phyloP scores from a whole-genome alignment of 2,888 invertebrate species.

The Blastobasis adustella region DNA sequence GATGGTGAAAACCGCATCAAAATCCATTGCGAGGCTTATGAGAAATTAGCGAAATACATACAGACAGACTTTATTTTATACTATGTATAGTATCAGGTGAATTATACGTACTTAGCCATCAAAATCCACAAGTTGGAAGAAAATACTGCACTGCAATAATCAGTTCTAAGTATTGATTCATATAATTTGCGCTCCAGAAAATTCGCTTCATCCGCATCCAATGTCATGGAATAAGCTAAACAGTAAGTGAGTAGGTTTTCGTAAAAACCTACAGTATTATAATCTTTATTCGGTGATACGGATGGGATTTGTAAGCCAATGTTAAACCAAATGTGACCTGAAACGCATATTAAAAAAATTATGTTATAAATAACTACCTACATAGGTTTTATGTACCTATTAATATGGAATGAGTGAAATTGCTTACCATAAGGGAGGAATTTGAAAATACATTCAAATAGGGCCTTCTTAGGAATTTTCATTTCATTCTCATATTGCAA shows the following conservation, averaged over 20 bases:
- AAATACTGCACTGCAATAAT: conserved; percentile 43
- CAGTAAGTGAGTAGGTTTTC: conserved; percentile 38
- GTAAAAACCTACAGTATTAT: conserved; percentile 28
- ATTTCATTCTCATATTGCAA: conserved; percentile 18
- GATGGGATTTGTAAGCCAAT: conserved; percentile 28
- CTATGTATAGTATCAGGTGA: no score
- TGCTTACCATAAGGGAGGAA: conserved; percentile 45
- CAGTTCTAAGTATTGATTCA: conserved; percentile 36
- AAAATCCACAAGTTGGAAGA: conserved; percentile 48
- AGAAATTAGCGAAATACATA: no score
- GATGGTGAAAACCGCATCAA: no score
- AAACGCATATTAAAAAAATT: conserved; percentile 12
- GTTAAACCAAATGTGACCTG: conserved; percentile 47
- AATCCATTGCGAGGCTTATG: no score
- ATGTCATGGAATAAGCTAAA: conserved; percentile 26
- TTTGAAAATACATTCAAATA: conserved; percentile 32
- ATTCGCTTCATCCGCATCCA: conserved; percentile 31
- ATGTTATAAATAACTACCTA: no score
- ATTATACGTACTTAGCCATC: conserved; percentile 37
- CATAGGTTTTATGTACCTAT: no score
- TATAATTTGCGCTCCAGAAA: conserved; percentile 36
- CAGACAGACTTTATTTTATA: no score
- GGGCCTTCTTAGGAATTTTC: conserved; percentile 14
- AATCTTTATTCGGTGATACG: conserved; percentile 5
- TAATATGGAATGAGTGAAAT: background rate